phyloP scores from a whole-genome alignment of 2,797 vertebrate species.

The Florisuga fusca region DNA sequence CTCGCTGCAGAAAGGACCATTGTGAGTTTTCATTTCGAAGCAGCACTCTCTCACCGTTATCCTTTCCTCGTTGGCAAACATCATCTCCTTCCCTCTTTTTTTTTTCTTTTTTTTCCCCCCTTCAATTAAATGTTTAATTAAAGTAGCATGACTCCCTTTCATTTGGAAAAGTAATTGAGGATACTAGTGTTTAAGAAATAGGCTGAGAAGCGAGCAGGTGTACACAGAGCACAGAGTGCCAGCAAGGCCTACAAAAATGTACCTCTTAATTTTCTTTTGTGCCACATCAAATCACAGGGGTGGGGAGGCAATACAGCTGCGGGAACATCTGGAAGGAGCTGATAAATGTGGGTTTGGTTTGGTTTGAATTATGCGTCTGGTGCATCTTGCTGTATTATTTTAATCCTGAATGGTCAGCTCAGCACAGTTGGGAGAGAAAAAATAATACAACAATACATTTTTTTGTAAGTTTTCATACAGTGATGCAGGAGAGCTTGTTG shows the following conservation, averaged over 20 bases:
- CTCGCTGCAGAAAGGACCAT: slow-evolving; percentile 26
- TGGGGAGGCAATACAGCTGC: not conserved
- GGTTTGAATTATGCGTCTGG: not conserved
- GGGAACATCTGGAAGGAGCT: slow-evolving; percentile 50
- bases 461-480: not conserved
- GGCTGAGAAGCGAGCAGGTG: not conserved
- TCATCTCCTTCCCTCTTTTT: not conserved
- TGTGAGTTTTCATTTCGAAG: slow-evolving; percentile 53
- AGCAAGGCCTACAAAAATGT: not conserved
- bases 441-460: not conserved
- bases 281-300: not conserved
- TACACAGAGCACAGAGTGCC: not conserved
- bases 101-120: not conserved
- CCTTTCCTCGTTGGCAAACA: slow-evolving; percentile 52
- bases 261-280: slow-evolving; percentile 18
- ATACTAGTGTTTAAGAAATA: not conserved
- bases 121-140: slow-evolving; percentile 71
- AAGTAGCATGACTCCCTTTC: slow-evolving; percentile 53
- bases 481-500: not conserved
- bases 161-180: slow-evolving; percentile 61
- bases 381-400: not conserved
- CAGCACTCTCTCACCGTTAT: slow-evolving; percentile 39
- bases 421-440: not conserved
- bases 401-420: not conserved
- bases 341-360: slow-evolving; percentile 17